These are phyloP conservation scores for Rhinichthys osculus DNA, from an alignment of 2,797 vertebrate genomes.

Conservation along the genomic window DNA sequence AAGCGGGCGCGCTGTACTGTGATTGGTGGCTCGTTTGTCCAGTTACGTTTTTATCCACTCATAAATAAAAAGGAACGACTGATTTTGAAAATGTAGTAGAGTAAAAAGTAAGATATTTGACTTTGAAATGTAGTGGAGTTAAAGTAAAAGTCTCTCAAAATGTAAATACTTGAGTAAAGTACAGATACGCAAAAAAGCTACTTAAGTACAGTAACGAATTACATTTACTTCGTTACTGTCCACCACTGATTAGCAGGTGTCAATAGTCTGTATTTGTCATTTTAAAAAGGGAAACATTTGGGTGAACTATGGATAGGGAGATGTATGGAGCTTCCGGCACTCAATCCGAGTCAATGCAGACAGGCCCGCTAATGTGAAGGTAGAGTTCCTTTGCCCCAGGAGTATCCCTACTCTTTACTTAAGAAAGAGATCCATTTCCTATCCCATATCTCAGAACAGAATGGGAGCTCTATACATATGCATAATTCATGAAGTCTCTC, in stretches of 20 bases:
- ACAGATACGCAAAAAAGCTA: too few relatives aligned
- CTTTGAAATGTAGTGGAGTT: too few relatives aligned
- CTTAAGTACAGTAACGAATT: too few relatives aligned
- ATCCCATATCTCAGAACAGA: conserved; percentile 48
- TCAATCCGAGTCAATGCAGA: conserved; percentile 14
- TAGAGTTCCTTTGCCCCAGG: conserved; percentile 35
- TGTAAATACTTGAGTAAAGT: too few relatives aligned
- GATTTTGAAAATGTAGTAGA: too few relatives aligned
- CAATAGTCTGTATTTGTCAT: background rate
- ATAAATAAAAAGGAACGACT: too few relatives aligned
- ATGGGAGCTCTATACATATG: conserved; percentile 37
- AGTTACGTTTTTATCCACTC: too few relatives aligned
- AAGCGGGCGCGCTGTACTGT: too few relatives aligned
- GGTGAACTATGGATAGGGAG: background rate
- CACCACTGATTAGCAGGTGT: background rate
- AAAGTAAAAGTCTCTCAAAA: too few relatives aligned
- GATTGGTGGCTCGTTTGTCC: too few relatives aligned
- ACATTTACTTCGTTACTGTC: too few relatives aligned
- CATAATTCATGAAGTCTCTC: conserved; percentile 58
- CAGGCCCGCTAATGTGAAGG: conserved; percentile 25
- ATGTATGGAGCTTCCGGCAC: background rate
- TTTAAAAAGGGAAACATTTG: background rate
- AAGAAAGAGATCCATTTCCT: conserved; percentile 60
- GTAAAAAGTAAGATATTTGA: too few relatives aligned
- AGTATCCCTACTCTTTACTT: conserved; percentile 59